Evolutionary conservation across 2,113 vertebrate species (phyloP).

Genomic region (Pongo abelii): DNA sequence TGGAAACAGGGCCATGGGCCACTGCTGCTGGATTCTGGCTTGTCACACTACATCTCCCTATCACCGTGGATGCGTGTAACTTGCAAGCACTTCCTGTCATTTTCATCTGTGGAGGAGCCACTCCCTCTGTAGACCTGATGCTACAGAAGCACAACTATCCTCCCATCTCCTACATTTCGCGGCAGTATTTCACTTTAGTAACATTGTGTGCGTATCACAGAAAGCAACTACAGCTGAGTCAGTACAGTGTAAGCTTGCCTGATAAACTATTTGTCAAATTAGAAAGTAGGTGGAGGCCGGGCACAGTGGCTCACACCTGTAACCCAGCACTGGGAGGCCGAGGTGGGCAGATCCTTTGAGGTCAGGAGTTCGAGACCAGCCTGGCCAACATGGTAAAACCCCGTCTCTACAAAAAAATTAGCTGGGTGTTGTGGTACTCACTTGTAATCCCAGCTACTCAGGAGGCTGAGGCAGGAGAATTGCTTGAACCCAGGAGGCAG

Average conservation of each 20-base stretch:
- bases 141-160: background rate
- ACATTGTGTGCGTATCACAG: background rate
- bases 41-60: background rate
- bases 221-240: background rate
- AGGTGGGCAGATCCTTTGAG: too few species aligned
- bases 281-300: background rate
- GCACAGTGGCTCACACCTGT: too few species aligned
- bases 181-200: background rate
- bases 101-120: background rate
- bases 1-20: background rate
- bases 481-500: too few species aligned
- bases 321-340: too few species aligned
- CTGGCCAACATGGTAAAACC: too few species aligned
- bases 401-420: too few species aligned
- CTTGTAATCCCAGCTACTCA: too few species aligned
- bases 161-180: background rate
- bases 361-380: too few species aligned
- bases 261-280: background rate
- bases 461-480: too few species aligned
- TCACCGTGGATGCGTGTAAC: rapidly evolving
- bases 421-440: too few species aligned
- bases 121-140: background rate
- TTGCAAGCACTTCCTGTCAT: background rate
- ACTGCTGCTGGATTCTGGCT: background rate
- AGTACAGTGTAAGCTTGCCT: background rate